A percentile compares a stretch with the other conserved stretches of the same genome.
Evolutionary conservation across 2,797 vertebrate species (phyloP).

Genomic region (Hippocampus kuda): DNA sequence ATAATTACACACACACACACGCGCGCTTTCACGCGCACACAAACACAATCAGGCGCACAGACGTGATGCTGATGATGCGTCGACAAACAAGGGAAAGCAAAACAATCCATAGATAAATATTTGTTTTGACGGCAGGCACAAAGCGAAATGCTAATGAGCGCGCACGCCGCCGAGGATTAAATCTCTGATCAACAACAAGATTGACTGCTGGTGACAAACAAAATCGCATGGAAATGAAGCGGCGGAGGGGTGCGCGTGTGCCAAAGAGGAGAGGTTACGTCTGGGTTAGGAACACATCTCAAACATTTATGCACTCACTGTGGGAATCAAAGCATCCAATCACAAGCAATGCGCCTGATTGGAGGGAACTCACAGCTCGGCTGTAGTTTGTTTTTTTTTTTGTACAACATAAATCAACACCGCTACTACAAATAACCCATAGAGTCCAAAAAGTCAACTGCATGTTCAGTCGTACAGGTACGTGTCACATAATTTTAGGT

Average conservation of each 20-base stretch:
- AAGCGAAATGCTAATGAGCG: conserved; percentile 46
- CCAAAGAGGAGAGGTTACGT: not conserved
- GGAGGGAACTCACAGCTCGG: not conserved
- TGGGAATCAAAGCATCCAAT: not conserved
- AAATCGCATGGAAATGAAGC: not conserved
- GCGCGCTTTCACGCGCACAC: not conserved
- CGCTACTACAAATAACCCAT: no score
- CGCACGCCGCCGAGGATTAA: conserved; percentile 38
- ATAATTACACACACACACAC: not conserved
- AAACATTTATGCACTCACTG: not conserved
- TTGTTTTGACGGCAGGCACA: conserved; percentile 48
- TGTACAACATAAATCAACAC: no score
- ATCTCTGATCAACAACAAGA: conserved; percentile 35
- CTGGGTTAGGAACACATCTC: not conserved
- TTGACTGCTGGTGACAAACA: conserved; percentile 32
- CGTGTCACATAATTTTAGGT: no score
- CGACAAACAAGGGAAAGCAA: conserved; percentile 47
- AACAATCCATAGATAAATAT: conserved; percentile 54
- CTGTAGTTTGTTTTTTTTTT: no score
- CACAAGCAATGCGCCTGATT: not conserved
- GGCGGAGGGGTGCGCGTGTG: not conserved
- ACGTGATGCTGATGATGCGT: conserved; percentile 35
- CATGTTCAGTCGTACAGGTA: no score
- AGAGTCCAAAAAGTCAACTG: no score
- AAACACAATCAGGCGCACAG: conserved; percentile 12